These are phyloP conservation scores for Calameuta filiformis DNA, from an alignment of 2,888 invertebrate species.

Conservation along the genomic window DNA sequence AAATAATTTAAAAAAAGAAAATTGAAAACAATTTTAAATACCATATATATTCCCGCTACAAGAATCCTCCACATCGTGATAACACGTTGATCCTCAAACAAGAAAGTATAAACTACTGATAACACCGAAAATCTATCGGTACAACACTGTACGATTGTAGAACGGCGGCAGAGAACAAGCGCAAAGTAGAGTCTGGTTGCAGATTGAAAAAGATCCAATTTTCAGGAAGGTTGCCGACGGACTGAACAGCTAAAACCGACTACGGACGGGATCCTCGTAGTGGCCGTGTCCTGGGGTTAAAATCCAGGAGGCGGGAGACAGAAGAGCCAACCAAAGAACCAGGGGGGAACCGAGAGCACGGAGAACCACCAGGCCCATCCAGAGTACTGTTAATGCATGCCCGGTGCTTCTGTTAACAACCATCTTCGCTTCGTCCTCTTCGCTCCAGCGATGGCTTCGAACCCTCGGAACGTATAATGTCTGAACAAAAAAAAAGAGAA, in stretches of 20 bases:
- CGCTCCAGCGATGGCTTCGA: conserved; percentile 42
- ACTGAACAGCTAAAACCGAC: conserved; percentile 48
- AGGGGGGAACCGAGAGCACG: conserved; percentile 21
- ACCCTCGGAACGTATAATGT: conserved; percentile 9
- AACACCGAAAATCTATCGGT: background rate
- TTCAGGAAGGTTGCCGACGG: conserved; percentile 53
- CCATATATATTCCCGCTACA: conserved; percentile 56
- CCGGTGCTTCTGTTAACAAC: conserved; percentile 62
- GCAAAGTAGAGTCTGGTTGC: background rate
- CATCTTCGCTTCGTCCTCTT: conserved; percentile 39
- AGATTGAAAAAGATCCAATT: conserved; percentile 44
- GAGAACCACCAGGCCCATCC: conserved; percentile 47
- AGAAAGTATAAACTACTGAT: conserved; percentile 7
- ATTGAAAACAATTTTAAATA: conserved; percentile 25
- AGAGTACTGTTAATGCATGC: conserved; percentile 66
- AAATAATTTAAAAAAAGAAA: background rate
- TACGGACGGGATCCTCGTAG: conserved; percentile 39
- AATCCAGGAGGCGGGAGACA: conserved; percentile 25
- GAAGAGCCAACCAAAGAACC: conserved; percentile 7
- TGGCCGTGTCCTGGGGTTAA: conserved; percentile 20
- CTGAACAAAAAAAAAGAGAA: background rate
- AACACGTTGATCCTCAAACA: conserved; percentile 26
- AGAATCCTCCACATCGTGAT: conserved; percentile 56
- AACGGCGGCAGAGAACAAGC: background rate
- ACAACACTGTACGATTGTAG: background rate